These are phyloP conservation scores for Amiota communis DNA, from an alignment of 2,888 invertebrate species.

Conservation along the genomic window DNA sequence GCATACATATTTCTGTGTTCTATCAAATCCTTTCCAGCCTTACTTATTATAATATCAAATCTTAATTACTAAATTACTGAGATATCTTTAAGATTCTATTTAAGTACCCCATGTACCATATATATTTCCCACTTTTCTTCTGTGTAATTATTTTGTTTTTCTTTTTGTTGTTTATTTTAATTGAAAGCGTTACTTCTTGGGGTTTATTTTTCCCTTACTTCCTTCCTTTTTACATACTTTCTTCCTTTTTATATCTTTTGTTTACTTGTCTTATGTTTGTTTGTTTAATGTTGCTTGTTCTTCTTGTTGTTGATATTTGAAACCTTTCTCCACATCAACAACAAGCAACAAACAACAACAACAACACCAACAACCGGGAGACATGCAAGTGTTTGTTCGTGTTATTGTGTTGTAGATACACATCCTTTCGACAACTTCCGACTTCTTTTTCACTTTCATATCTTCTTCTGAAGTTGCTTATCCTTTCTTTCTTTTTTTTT, in stretches of 20 bases:
- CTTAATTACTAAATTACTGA: too few species aligned
- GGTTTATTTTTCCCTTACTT: background rate
- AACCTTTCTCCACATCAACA: too few species aligned
- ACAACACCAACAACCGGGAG: too few species aligned
- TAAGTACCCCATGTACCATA: too few species aligned
- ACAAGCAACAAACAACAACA: too few species aligned
- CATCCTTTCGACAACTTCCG: background rate
- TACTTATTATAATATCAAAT: too few species aligned
- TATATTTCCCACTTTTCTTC: background rate
- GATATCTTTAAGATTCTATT: too few species aligned
- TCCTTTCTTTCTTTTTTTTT: conserved; percentile 41
- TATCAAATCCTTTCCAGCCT: too few species aligned
- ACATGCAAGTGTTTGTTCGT: conserved; percentile 59
- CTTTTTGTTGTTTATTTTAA: background rate
- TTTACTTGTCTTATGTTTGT: background rate
- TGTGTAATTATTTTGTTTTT: background rate
- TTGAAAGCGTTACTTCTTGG: conserved; percentile 17
- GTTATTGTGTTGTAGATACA: conserved; percentile 49
- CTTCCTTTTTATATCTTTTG: background rate
- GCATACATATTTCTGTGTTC: background rate
- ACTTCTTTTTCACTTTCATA: conserved; percentile 51
- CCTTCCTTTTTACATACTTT: background rate
- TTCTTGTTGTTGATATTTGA: background rate
- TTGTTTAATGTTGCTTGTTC: conserved; percentile 2
- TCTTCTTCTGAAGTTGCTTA: conserved; percentile 13